phyloP scores from a whole-genome alignment of 2,797 vertebrate genomes.

The Alectoris magna region DNA sequence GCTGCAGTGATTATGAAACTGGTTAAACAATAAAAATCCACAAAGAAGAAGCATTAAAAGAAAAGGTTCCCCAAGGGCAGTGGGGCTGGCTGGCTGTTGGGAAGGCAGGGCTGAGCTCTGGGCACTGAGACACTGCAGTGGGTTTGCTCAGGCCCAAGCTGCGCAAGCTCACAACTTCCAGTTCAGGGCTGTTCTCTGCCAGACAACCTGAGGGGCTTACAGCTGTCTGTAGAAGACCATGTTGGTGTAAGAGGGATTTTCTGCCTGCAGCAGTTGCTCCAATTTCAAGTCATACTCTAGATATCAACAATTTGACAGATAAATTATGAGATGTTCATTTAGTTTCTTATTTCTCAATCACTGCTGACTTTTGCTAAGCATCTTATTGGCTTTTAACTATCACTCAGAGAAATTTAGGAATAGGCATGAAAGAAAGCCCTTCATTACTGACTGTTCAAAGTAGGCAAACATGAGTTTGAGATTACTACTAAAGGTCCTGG shows the following conservation, averaged over 20 bases:
- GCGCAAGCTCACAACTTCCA: neutral
- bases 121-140: rapidly evolving
- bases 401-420: neutral
- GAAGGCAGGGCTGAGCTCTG: neutral
- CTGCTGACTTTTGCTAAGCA: neutral
- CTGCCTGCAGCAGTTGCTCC: neutral
- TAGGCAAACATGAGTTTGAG: neutral
- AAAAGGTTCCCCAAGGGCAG: neutral
- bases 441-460: neutral
- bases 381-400: neutral
- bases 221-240: neutral
- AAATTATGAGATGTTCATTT: neutral
- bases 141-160: neutral
- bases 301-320: neutral
- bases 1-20: neutral
- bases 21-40: neutral
- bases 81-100: rapidly evolving
- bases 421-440: neutral
- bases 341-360: neutral
- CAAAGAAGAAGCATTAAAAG: neutral
- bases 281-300: neutral
- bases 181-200: neutral
- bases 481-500: neutral
- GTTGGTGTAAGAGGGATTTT: neutral
- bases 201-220: neutral